Evolutionary conservation across 2,113 vertebrate genomes (phyloP).

Genomic region (Scomber colias): DNA sequence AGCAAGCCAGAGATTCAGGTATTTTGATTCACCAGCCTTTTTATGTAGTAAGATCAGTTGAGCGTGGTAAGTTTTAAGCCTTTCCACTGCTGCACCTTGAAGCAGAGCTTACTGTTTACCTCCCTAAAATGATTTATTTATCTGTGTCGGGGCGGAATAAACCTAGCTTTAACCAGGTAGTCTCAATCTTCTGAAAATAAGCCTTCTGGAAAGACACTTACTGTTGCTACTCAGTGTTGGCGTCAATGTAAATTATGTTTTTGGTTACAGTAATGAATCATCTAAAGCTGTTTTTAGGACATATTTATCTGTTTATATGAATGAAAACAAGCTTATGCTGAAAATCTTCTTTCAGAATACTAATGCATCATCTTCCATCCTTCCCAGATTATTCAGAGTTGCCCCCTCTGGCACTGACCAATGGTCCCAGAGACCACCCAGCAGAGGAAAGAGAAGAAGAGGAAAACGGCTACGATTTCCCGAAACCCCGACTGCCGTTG

Average conservation of each 20-base stretch:
- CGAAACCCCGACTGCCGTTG: conserved; percentile 85
- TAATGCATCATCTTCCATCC: not conserved
- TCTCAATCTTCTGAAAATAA: conserved; percentile 1
- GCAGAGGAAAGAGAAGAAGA: conserved; percentile 83
- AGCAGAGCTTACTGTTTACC: not conserved
- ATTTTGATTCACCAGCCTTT: conserved; percentile 41
- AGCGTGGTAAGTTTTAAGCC: not conserved
- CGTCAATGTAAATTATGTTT: not conserved
- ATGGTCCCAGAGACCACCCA: conserved; percentile 79
- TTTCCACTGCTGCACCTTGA: not conserved
- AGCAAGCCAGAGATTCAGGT: conserved; percentile 87
- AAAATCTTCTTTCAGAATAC: not conserved
- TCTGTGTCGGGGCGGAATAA: not conserved
- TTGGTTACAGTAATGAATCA: not conserved
- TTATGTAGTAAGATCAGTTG: too few relatives aligned
- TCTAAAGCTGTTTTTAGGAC: not conserved
- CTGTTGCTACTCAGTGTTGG: not conserved
- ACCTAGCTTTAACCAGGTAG: not conserved
- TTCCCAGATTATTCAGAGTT: conserved; percentile 85
- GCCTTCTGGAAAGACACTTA: not conserved
- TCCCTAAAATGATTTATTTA: not conserved
- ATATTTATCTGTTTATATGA: not conserved
- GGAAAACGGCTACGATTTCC: conserved; percentile 92
- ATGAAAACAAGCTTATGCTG: not conserved
- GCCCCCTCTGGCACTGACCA: conserved; percentile 75